phyloP scores from a whole-genome alignment of 1,140 invertebrate species.

The Notospermus geniculatus region DNA sequence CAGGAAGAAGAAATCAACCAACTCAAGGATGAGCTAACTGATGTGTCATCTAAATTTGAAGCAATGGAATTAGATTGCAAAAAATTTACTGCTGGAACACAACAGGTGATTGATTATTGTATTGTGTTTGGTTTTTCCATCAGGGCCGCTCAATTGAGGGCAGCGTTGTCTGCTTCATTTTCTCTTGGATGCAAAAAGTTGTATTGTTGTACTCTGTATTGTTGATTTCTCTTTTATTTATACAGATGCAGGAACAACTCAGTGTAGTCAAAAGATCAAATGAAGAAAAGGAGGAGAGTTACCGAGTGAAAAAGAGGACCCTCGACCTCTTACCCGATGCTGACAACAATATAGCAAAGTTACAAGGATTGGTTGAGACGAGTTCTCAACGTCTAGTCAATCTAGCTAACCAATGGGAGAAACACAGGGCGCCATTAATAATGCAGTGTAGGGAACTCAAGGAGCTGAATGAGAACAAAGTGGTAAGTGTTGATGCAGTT shows the following conservation, averaged over 20 bases:
- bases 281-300: conserved; percentile 47
- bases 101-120: conserved; percentile 29
- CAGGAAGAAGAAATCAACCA: conserved; percentile 46
- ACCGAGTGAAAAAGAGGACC: conserved; percentile 61
- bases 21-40: conserved; percentile 43
- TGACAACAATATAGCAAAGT: conserved; percentile 66
- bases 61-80: conserved; percentile 40
- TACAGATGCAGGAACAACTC: conserved; percentile 45
- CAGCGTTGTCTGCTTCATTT: too few species aligned
- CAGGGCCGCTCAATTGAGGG: background rate
- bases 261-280: conserved; percentile 26
- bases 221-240: background rate
- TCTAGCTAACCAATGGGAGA: conserved; percentile 70
- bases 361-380: conserved; percentile 61
- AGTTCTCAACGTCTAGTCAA: conserved; percentile 63
- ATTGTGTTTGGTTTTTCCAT: background rate
- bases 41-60: conserved; percentile 37
- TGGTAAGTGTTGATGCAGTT: conserved; percentile 56
- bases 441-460: conserved; percentile 64
- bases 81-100: conserved; percentile 40
- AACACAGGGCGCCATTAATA: conserved; percentile 65
- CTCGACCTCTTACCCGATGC: conserved; percentile 65
- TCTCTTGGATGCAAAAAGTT: too few species aligned
- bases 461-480: conserved; percentile 62
- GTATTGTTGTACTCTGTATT: too few species aligned